Conservation (phyloP, 1,140 invertebrate species). For the Manduca sexta region DNA sequence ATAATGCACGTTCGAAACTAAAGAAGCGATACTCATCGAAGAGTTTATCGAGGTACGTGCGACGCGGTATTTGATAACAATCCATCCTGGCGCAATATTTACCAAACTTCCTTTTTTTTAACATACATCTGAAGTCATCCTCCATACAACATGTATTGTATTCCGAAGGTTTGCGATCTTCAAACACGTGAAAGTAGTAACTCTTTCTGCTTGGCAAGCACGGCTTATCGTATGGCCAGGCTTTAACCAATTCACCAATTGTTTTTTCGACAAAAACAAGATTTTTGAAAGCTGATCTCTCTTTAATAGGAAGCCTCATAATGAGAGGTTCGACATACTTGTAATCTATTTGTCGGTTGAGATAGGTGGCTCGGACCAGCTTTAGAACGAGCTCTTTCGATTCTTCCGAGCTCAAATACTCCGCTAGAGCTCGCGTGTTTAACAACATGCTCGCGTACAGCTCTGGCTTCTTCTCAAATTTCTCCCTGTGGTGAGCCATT, state of each 20-base stretch:
- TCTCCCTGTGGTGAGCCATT: conserved; percentile 31
- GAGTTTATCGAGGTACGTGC: conserved; percentile 25
- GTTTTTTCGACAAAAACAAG: conserved; percentile 35
- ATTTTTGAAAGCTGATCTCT: conserved; percentile 34
- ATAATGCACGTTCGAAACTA: conserved; percentile 35
- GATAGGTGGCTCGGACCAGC: too few relatives aligned
- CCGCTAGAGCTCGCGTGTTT: too few relatives aligned
- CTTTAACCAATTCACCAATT: conserved; percentile 21
- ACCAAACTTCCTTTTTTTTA: not conserved
- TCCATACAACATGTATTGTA: not conserved
- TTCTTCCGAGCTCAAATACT: too few relatives aligned
- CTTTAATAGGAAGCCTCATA: conserved; percentile 8
- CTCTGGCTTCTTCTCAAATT: conserved; percentile 32
- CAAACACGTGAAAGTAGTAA: not conserved
- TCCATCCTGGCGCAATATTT: not conserved
- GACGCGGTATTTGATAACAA: not conserved
- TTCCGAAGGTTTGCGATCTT: not conserved
- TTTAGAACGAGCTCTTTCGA: too few relatives aligned
- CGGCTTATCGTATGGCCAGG: conserved; percentile 32
- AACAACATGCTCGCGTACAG: too few relatives aligned
- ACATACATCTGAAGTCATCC: too few relatives aligned
- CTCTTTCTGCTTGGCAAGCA: not conserved
- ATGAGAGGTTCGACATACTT: too few relatives aligned
- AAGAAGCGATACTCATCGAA: conserved; percentile 42
- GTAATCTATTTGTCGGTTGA: too few relatives aligned